Evolutionary conservation across 2,888 invertebrate genomes (phyloP).

Genomic region (Drosophila atripex): DNA sequence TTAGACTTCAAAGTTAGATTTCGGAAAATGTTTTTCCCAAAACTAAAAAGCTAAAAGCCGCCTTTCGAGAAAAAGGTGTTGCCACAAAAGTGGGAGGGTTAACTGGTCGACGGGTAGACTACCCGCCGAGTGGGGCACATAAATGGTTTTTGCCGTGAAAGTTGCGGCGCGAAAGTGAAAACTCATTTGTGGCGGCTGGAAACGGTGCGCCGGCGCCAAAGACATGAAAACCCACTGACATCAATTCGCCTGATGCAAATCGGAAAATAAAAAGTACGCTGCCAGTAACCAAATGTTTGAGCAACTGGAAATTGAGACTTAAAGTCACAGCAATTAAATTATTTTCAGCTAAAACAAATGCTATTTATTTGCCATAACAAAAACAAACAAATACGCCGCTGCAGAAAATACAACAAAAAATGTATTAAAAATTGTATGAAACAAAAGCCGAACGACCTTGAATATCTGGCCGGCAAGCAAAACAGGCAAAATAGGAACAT

Average conservation of each 20-base stretch:
- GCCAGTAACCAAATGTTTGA: slow-evolving; percentile 26
- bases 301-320: slow-evolving; percentile 44
- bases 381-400: slow-evolving; percentile 18
- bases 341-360: slow-evolving; percentile 47
- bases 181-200: slow-evolving; percentile 42
- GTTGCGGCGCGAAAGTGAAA: slow-evolving; percentile 66
- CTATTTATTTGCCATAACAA: slow-evolving; percentile 51
- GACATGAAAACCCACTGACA: slow-evolving; percentile 73
- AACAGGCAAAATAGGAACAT: slow-evolving; percentile 34
- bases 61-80: neutral
- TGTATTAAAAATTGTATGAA: slow-evolving; percentile 18
- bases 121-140: slow-evolving; percentile 2
- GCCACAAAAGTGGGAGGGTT: neutral
- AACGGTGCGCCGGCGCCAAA: slow-evolving; percentile 44
- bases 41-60: neutral
- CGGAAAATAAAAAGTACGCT: neutral
- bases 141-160: slow-evolving; percentile 44
- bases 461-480: slow-evolving; percentile 20
- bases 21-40: neutral
- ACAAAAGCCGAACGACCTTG: slow-evolving; percentile 38
- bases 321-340: slow-evolving; percentile 61
- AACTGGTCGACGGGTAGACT: neutral
- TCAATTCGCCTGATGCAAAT: slow-evolving; percentile 47
- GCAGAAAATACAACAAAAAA: slow-evolving; percentile 14
- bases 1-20: neutral